Evolutionary conservation across 2,797 vertebrate species (phyloP).

Genomic region (Falco columbarius): DNA sequence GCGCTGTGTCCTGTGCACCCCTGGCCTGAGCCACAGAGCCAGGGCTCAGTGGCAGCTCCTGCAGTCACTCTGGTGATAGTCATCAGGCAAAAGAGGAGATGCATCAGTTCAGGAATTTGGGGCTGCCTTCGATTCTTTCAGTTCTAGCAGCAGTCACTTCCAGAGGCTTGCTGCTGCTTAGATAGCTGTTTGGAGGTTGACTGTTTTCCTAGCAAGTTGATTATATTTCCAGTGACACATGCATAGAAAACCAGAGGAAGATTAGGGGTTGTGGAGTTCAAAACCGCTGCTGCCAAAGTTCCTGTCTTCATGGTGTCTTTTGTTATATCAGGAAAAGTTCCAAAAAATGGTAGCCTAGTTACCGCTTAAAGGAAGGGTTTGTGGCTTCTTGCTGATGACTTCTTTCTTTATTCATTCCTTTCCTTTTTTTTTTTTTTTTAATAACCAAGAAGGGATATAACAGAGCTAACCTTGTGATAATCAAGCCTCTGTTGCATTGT

Average conservation of each 20-base stretch:
- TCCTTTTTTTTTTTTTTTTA: background rate
- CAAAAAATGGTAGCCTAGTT: background rate
- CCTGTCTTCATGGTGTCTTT: slow-evolving; percentile 1
- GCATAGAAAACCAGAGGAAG: background rate
- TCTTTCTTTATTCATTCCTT: background rate
- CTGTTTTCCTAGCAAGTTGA: background rate
- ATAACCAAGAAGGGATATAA: background rate
- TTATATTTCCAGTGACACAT: background rate
- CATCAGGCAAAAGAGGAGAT: background rate
- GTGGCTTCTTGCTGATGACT: background rate
- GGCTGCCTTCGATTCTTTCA: background rate
- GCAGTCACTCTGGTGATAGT: background rate
- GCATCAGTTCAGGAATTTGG: background rate
- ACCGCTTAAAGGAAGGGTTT: background rate
- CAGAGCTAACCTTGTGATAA: background rate
- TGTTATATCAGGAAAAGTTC: slow-evolving; percentile 1
- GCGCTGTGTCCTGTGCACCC: rapidly evolving
- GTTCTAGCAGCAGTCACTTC: background rate
- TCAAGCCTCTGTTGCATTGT: background rate
- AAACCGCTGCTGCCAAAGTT: slow-evolving; percentile 25
- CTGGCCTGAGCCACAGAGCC: rapidly evolving
- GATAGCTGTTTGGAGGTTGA: background rate
- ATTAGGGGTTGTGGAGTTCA: background rate
- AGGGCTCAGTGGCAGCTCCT: background rate
- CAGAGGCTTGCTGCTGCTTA: background rate